These are phyloP conservation scores for Eulemur albifrons DNA, from an alignment of 2,797 vertebrate genomes.

Conservation along the genomic window DNA sequence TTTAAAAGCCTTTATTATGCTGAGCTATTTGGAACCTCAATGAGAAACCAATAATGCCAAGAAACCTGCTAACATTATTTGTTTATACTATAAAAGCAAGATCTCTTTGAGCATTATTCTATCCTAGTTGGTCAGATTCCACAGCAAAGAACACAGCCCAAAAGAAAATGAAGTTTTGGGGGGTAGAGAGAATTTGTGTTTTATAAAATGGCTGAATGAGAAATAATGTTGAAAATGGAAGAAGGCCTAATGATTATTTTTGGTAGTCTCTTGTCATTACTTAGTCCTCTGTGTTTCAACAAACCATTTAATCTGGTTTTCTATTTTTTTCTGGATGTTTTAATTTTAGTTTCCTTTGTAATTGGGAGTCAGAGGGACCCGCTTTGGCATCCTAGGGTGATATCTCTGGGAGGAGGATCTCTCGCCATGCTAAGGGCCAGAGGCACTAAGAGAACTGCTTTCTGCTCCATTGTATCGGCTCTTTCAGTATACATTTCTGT, in stretches of 20 bases:
- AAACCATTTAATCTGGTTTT: background rate
- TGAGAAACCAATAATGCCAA: background rate
- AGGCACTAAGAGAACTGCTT: background rate
- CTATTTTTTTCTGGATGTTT: background rate
- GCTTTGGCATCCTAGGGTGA: background rate
- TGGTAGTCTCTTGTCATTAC: background rate
- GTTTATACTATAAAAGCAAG: background rate
- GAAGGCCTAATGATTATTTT: background rate
- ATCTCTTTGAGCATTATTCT: background rate
- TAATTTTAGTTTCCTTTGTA: background rate
- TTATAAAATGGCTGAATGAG: background rate
- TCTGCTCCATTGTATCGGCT: too few relatives aligned
- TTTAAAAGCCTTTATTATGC: background rate
- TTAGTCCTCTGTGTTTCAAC: background rate
- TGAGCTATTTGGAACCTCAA: background rate
- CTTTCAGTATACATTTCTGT: background rate
- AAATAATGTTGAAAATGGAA: background rate
- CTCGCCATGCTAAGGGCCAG: background rate
- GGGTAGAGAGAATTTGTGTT: background rate
- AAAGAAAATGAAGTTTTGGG: background rate
- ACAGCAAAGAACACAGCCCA: background rate
- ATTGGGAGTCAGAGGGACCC: background rate
- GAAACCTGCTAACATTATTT: background rate
- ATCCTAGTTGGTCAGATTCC: background rate
- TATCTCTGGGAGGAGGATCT: background rate